Conservation (phyloP, 2,888 invertebrate species). For the Rhagonycha fulva region DNA sequence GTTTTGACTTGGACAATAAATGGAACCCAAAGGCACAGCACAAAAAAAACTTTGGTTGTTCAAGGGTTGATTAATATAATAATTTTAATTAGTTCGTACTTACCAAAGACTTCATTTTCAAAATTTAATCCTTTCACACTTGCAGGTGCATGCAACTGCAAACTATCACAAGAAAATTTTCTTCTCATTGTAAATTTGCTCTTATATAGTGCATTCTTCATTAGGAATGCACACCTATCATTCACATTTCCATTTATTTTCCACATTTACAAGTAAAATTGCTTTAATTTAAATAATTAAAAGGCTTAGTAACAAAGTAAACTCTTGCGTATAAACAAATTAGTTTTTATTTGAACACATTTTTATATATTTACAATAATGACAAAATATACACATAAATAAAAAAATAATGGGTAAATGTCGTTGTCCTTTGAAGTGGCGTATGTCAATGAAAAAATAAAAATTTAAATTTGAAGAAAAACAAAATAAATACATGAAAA, state of each 20-base stretch:
- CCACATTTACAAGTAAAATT: not conserved
- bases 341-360: not conserved
- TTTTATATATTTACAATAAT: not conserved
- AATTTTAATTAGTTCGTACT: not conserved
- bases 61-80: no score
- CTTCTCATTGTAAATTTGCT: not conserved
- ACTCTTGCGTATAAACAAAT: not conserved
- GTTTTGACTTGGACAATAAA: no score
- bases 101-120: not conserved
- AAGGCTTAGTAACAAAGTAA: no score
- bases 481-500: not conserved
- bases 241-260: not conserved
- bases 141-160: not conserved
- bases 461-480: not conserved
- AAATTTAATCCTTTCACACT: not conserved
- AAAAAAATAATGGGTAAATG: not conserved
- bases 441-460: not conserved
- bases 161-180: not conserved
- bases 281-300: not conserved
- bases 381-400: constrained; percentile 13
- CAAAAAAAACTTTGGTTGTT: no score
- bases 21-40: no score
- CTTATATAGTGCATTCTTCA: not conserved
- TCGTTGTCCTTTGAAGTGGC: constrained; percentile 7
- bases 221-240: not conserved